Conservation (phyloP, 2,113 vertebrate genomes). For the Ceyx melanurus region DNA sequence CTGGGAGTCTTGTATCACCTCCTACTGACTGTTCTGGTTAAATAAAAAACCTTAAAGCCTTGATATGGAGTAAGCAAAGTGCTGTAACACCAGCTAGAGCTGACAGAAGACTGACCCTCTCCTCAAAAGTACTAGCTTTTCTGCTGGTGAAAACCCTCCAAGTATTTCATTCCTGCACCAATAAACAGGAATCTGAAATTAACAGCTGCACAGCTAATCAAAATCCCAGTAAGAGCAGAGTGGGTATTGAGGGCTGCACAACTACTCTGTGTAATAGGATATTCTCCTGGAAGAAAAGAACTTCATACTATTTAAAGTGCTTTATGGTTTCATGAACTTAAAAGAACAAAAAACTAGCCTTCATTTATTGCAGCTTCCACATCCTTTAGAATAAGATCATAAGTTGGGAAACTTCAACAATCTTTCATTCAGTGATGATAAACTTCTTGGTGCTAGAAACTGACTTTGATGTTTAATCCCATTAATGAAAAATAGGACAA, state of each 20-base stretch:
- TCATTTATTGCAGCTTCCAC: conserved; percentile 27
- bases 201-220: conserved; percentile 12
- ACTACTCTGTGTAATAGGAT: conserved; percentile 23
- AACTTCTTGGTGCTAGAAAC: conserved; percentile 1
- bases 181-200: conserved; percentile 19
- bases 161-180: neutral
- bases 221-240: neutral
- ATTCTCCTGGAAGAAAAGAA: conserved; percentile 19
- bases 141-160: neutral
- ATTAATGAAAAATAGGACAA: conserved; percentile 42
- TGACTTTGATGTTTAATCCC: conserved; percentile 67
- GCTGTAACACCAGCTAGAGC: neutral
- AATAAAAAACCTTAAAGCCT: neutral
- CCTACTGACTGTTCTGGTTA: neutral
- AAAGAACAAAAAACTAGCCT: neutral
- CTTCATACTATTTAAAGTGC: neutral
- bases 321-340: conserved; percentile 14
- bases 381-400: conserved; percentile 3
- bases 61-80: neutral
- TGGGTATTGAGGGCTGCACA: neutral
- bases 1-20: neutral
- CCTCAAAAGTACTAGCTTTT: neutral
- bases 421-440: conserved; percentile 10
- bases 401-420: conserved; percentile 3
- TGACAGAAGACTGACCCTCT: neutral